phyloP scores from a whole-genome alignment of 30 jellyfish, hydroid and myxozoan genomes.

The Aurelia sp. region DNA sequence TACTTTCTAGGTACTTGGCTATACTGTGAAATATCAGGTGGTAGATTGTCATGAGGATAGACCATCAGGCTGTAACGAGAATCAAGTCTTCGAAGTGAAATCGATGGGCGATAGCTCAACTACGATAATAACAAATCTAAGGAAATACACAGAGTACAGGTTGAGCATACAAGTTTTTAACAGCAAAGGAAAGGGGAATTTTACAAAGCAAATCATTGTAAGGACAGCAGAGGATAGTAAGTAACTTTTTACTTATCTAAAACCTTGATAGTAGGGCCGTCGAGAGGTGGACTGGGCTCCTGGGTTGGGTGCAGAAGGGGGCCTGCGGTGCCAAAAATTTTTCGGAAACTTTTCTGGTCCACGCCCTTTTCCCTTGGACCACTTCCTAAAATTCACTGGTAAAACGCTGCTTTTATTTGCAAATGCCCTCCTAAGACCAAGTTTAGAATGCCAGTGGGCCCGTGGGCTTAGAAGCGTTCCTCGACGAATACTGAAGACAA shows the following conservation, averaged over 20 bases:
- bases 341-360: too few relatives aligned
- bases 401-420: too few relatives aligned
- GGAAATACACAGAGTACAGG: conserved; percentile 46
- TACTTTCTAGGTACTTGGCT: conserved; percentile 40
- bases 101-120: conserved; percentile 13
- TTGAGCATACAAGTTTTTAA: conserved; percentile 38
- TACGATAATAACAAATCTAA: conserved; percentile 4
- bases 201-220: conserved; percentile 8
- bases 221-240: conserved; percentile 65
- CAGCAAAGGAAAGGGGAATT: conserved; percentile 62
- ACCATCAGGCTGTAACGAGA: conserved; percentile 58
- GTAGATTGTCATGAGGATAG: conserved; percentile 59
- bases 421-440: too few relatives aligned
- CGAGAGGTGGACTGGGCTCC: too few relatives aligned
- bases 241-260: background rate
- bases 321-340: too few relatives aligned
- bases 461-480: too few relatives aligned
- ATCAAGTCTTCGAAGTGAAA: conserved; percentile 38
- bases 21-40: conserved; percentile 41
- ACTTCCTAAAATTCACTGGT: too few relatives aligned
- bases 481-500: too few relatives aligned
- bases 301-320: too few relatives aligned
- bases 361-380: too few relatives aligned
- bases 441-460: too few relatives aligned
- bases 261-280: too few relatives aligned